Percentiles rank a stretch among this genome's conserved stretches.
phyloP scores from a whole-genome alignment of 2,113 vertebrate species.

The Gavia stellata region DNA sequence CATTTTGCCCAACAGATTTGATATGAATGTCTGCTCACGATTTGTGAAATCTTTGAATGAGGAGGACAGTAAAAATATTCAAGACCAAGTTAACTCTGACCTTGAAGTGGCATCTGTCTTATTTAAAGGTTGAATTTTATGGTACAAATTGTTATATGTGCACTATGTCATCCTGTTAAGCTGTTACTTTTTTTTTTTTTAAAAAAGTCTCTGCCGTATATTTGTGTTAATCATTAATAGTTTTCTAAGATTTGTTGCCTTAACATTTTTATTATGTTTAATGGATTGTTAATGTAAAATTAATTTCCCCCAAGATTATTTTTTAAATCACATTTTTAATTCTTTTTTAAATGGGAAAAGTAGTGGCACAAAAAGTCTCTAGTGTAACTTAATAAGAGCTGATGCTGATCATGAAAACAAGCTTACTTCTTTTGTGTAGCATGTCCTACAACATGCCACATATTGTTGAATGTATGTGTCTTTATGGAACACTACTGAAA shows the following conservation, averaged over 20 bases:
- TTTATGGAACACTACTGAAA: neutral
- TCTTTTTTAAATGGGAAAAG: neutral
- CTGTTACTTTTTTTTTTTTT: neutral
- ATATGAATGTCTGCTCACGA: conserved; percentile 98
- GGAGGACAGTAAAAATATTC: conserved; percentile 98
- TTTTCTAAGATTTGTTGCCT: neutral
- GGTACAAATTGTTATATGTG: conserved; percentile 32
- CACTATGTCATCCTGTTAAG: neutral
- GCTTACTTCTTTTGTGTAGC: neutral
- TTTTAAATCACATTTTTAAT: neutral
- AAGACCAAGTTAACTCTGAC: conserved; percentile 99
- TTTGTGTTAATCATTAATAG: neutral
- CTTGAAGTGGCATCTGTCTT: conserved; percentile 96
- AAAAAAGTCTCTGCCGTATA: neutral
- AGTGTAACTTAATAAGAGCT: neutral
- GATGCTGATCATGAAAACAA: neutral
- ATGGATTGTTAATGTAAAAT: neutral
- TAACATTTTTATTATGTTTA: neutral
- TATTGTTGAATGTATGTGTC: neutral
- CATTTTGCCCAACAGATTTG: conserved; percentile 95
- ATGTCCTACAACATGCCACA: neutral
- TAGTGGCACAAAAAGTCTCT: neutral
- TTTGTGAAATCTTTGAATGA: conserved; percentile 98
- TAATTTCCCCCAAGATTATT: neutral
- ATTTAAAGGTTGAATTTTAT: conserved; percentile 89